A percentile compares a stretch with the other conserved stretches of the same genome.
Evolutionary conservation across 2,888 invertebrate species (phyloP).

Genomic region (Ashinkailepas kermadecensis): DNA sequence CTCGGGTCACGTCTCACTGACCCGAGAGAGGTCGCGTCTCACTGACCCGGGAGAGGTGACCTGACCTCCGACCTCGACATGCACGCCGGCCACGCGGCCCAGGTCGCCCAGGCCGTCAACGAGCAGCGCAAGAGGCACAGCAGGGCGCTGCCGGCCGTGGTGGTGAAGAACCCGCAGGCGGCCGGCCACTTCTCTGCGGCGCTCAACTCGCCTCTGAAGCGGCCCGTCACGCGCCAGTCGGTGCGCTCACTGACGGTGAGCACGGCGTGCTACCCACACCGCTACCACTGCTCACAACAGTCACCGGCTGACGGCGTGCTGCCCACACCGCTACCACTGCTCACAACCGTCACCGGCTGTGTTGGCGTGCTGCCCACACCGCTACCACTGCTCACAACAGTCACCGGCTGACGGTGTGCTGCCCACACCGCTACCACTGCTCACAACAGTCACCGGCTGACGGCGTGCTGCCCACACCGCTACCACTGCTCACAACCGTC

Average conservation of each 20-base stretch:
- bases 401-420: no score
- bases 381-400: no score
- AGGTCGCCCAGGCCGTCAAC: not conserved
- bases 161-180: not conserved
- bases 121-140: not conserved
- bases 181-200: not conserved
- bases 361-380: no score
- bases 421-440: no score
- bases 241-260: not conserved
- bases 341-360: no score
- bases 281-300: not conserved
- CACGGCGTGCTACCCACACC: no score
- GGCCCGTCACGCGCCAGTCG: not conserved
- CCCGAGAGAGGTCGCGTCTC: no score
- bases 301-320: not conserved
- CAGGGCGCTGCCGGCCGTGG: not conserved
- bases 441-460: no score
- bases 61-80: not conserved
- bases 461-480: no score
- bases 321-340: no score
- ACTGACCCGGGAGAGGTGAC: not conserved
- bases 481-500: no score
- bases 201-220: not conserved
- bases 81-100: constrained; percentile 1
- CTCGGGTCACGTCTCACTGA: no score